A percentile compares a stretch with the other conserved stretches of the same genome.
Conservation (phyloP, 2,797 vertebrate genomes). For the Scleropages formosus region DNA sequence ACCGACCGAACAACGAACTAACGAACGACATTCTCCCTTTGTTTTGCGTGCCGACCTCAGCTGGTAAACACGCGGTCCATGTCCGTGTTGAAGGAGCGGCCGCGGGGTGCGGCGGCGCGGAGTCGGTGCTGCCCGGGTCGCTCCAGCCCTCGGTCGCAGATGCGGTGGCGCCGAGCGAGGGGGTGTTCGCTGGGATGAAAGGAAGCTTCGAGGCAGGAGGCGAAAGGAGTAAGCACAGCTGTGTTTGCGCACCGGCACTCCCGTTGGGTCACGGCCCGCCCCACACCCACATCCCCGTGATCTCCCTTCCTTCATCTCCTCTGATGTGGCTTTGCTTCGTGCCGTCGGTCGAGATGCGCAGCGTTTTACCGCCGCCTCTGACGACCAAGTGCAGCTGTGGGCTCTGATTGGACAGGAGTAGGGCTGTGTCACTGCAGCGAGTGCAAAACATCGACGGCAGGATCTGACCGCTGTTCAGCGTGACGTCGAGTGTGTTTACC, state of each 20-base stretch:
- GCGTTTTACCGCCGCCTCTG: too few relatives aligned
- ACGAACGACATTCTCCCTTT: background rate
- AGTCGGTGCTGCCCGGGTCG: too few relatives aligned
- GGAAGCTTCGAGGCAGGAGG: background rate
- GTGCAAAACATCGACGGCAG: too few relatives aligned
- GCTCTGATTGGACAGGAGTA: too few relatives aligned
- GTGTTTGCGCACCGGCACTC: conserved; percentile 1
- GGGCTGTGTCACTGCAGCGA: too few relatives aligned
- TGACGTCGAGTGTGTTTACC: too few relatives aligned
- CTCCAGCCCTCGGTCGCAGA: background rate
- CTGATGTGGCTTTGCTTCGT: too few relatives aligned
- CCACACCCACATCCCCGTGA: background rate
- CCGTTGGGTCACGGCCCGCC: background rate
- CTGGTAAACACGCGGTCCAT: background rate
- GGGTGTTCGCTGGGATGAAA: background rate
- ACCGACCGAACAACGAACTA: too few relatives aligned
- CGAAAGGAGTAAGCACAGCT: background rate
- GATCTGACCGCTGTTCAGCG: too few relatives aligned
- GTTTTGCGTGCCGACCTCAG: background rate
- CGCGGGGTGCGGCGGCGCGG: background rate
- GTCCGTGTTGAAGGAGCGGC: background rate
- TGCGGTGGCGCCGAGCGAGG: background rate
- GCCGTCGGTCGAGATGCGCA: too few relatives aligned
- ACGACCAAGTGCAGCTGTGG: too few relatives aligned
- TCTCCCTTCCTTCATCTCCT: background rate